Base-by-base conservation (phyloP, 2,113 vertebrate species). In the Mirza zaza region DNA sequence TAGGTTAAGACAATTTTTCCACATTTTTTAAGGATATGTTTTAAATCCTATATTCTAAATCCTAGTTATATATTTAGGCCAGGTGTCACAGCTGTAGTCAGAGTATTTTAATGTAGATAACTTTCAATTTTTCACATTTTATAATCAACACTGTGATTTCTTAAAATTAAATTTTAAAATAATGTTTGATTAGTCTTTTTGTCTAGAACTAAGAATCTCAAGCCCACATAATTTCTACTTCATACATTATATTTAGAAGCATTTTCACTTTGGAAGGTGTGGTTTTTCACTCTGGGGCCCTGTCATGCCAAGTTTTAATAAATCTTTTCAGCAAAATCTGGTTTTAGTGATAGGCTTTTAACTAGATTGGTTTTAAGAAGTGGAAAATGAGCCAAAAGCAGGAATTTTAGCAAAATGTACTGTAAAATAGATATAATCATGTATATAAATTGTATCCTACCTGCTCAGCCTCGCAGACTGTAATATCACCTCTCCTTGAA, bases 301-400 rank as follows among this genome's bases (percentile, higher is more conserved):
- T 61, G 87, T 92, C 27, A 39, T 76, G 25, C 50, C 65, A 75
- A 57, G 55, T n/a, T 68, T 91, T 89, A 89, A 57, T 91, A 67
- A 80, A 34, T 87, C 70, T 97, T 95, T 93, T 59, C 29, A 36
- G 39, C 55, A 71, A 55, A 88, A 86, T 79, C 63, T 96, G 71
- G 3, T 77, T 97, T 70, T 90, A n/a, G 17, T 0, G 48, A 81
- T 81, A 77, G 65, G 7, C 39, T 70, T 75, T 96, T 71, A 77
- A 42, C 42, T 87, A 39, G 59, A 82, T 93, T 84, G 85, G 5
- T 80, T 94, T 68, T 79, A 91, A 87, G 80, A 97, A 48, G 45
- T 55, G 25, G 76, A 67, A 85, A 85, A 85, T 75, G 45, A 95
- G 18, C 15, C 42, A 9, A 34, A 67, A 67, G 55, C 2, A 71